Conservation (phyloP, 2,888 invertebrate species). For the Luperina nickerlii region DNA sequence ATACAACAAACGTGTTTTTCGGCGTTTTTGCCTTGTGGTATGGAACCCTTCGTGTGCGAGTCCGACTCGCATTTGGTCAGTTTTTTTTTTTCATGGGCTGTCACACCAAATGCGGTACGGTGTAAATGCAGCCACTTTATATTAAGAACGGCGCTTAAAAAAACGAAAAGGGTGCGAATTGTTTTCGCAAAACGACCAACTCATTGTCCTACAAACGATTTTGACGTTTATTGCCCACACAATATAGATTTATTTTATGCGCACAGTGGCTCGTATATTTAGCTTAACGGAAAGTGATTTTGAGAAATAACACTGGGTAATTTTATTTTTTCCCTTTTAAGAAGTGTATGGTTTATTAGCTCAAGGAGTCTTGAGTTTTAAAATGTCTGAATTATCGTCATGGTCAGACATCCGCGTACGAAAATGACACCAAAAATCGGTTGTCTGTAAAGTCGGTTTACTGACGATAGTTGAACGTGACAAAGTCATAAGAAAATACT, state of each 20-base stretch:
- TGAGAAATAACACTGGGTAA: constrained; percentile 39
- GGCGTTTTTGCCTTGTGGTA: no score
- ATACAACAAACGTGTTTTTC: no score
- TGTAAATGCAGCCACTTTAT: constrained; percentile 63
- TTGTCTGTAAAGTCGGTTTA: no score
- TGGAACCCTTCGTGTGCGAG: no score
- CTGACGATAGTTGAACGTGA: no score
- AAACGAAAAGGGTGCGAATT: constrained; percentile 74
- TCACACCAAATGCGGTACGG: constrained; percentile 31
- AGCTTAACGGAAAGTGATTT: constrained; percentile 56
- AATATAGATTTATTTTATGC: constrained; percentile 62
- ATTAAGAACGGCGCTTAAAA: constrained; percentile 65
- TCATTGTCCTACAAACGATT: constrained; percentile 58
- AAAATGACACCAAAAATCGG: neutral
- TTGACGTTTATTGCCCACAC: constrained; percentile 57
- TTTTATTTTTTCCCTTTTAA: constrained; percentile 40
- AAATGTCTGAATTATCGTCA: constrained; percentile 6
- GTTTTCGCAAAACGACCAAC: constrained; percentile 69
- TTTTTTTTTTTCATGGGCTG: neutral
- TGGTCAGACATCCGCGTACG: neutral
- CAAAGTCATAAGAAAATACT: no score
- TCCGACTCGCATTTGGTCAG: no score
- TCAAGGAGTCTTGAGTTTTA: neutral
- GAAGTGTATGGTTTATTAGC: constrained; percentile 35
- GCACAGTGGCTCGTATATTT: constrained; percentile 45